Evolutionary conservation across 2,888 invertebrate species (phyloP), one percentile per base, ranked within the genome.

Genomic region (Lucinisca nassula): DNA sequence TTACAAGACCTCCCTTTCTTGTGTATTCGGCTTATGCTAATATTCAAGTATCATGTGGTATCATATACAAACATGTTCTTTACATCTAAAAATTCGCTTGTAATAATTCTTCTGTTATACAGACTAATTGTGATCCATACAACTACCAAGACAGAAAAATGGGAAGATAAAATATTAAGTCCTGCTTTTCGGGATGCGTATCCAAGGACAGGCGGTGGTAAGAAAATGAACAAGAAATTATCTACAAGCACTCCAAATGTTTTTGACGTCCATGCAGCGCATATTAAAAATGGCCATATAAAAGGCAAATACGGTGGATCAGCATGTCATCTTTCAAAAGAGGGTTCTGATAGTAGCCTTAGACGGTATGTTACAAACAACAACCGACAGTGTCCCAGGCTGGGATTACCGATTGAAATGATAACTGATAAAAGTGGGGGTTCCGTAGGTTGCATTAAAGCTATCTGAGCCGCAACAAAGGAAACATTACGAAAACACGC

Each of bases 51-150:
- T 96, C 97, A 98, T 91, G 98, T 99, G 40, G 98, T 98, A 91
- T 98, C 98, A 94, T 99, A 99, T 95, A 99, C 99, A 98, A 99
- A 99, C 96, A 98, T 99, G 86, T 99, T 99, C 97, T 99, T 99
- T 96, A 99, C 99, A 0, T 98, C 98, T 96, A 98, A 98, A 96
- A 98, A 98, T 94, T 98, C 98, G 0, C 96, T 98, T 96, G 99
- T 99, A 14, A 99, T 99, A 86, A 96, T 98, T 0, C 97, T 99
- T 0, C 98, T 98, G 96, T 97, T 98, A 82, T 98, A 98, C 95
- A 97, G 98, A 8, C 97, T 98, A 0, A 98, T 95, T 38, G 96
- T 96, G 0, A 89, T 93, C 14, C 90, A 92, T 21, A 79, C 78
- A 3, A 90, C 89, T 45, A 82, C 87, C 1, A 79, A 76, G 38